phyloP scores from a whole-genome alignment of 2,797 vertebrate species.

The Rhinophrynus dorsalis region DNA sequence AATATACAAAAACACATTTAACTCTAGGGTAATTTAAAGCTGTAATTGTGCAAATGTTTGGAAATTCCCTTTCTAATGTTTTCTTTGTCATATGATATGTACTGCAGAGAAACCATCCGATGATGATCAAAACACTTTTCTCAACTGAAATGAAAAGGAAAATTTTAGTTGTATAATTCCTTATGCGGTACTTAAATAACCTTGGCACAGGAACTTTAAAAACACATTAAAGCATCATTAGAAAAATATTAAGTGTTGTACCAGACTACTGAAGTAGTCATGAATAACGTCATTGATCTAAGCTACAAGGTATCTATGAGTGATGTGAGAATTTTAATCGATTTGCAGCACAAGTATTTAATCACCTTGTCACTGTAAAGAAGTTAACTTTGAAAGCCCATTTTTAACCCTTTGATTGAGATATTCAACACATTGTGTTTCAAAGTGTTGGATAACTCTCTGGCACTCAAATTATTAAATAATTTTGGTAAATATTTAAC shows the following conservation, averaged over 20 bases:
- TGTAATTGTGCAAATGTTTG: not conserved
- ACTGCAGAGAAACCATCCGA: not conserved
- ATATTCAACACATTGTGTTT: no score
- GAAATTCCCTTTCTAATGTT: not conserved
- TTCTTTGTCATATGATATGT: not conserved
- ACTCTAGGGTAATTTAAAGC: not conserved
- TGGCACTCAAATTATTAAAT: no score
- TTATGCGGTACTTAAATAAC: slow-evolving; percentile 6
- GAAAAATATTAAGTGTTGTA: not conserved
- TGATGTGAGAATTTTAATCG: no score
- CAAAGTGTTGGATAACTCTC: no score
- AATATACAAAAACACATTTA: no score
- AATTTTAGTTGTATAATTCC: not conserved
- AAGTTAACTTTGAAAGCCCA: no score
- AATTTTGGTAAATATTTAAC: no score
- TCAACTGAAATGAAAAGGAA: slow-evolving; percentile 9
- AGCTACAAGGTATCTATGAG: not conserved
- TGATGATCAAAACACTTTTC: not conserved
- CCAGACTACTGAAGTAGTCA: not conserved
- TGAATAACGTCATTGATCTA: not conserved
- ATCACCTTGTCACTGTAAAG: no score
- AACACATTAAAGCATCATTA: slow-evolving; percentile 24
- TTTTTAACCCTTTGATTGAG: no score
- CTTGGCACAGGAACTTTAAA: not conserved
- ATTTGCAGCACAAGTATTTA: not conserved